Percentiles rank a stretch among this genome's conserved stretches.
phyloP scores from a whole-genome alignment of 2,797 vertebrate species.

The Pseudochaenichthys georgianus region DNA sequence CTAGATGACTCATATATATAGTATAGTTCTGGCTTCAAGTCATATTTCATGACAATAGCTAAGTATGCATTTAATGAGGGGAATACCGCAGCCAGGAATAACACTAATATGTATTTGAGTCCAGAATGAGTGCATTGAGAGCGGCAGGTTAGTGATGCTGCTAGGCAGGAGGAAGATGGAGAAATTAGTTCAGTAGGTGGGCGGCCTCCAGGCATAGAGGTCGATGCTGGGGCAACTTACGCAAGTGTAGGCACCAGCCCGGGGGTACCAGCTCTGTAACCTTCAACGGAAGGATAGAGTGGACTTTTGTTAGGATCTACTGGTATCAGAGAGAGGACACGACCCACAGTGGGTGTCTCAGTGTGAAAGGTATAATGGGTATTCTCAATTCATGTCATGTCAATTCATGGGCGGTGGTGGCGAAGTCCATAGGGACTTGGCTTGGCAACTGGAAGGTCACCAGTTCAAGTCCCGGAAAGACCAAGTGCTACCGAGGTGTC shows the following conservation, averaged over 20 bases:
- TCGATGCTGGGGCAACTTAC: conserved; percentile 46
- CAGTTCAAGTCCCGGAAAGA: no score
- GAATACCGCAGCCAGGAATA: conserved; percentile 18
- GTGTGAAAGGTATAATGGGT: conserved; percentile 16
- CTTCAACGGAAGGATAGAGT: conserved; percentile 46
- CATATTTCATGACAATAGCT: conserved; percentile 62
- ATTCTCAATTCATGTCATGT: conserved; percentile 16
- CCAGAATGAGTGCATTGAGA: conserved; percentile 33
- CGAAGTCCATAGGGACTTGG: no score
- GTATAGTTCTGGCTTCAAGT: conserved; percentile 60
- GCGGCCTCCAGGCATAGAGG: conserved; percentile 55
- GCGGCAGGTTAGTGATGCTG: conserved; percentile 43
- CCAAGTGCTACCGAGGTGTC: no score
- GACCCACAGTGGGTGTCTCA: conserved; percentile 33
- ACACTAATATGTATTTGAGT: conserved; percentile 53
- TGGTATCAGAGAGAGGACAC: conserved; percentile 41
- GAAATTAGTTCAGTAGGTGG: conserved; percentile 69
- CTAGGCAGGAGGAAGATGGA: conserved; percentile 53
- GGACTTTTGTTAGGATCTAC: conserved; percentile 56
- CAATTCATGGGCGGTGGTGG: no score
- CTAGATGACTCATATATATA: conserved; percentile 51
- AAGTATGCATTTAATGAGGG: conserved; percentile 64
- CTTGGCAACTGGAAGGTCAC: no score
- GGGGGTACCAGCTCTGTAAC: conserved; percentile 49
- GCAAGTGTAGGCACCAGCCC: conserved; percentile 37